phyloP scores from a whole-genome alignment of 2,797 vertebrate species.

The Saxicola maurus region DNA sequence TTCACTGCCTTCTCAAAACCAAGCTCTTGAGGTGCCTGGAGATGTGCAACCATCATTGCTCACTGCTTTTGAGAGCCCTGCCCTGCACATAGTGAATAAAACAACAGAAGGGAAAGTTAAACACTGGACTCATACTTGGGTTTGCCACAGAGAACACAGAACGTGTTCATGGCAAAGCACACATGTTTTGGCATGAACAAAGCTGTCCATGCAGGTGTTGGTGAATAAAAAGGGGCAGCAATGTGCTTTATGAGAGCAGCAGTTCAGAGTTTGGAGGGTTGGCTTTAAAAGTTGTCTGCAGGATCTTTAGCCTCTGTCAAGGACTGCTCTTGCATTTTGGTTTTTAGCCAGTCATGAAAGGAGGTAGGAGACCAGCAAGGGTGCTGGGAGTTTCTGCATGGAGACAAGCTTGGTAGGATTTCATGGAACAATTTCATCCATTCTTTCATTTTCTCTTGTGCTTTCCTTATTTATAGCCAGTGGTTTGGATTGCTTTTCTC shows the following conservation, averaged over 20 bases:
- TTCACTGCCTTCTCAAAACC: background rate
- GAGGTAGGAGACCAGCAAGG: background rate
- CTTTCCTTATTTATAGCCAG: conserved; percentile 46
- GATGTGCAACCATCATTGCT: background rate
- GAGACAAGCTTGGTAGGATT: background rate
- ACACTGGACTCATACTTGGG: background rate
- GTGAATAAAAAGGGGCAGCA: background rate
- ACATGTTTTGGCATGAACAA: background rate
- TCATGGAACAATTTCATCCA: background rate
- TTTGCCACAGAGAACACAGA: background rate
- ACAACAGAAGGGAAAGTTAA: background rate
- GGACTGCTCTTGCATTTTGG: background rate
- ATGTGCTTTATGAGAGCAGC: background rate
- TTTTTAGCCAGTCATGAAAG: background rate
- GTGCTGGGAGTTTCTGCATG: background rate
- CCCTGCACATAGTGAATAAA: fast-evolving
- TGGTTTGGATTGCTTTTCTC: conserved; percentile 51
- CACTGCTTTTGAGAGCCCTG: background rate
- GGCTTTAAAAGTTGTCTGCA: background rate
- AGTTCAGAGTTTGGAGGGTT: background rate
- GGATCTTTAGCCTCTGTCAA: background rate
- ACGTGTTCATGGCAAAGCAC: too few species aligned
- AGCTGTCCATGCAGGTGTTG: background rate
- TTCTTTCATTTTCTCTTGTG: conserved; percentile 26
- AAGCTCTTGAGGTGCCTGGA: background rate